phyloP scores from a whole-genome alignment of 2,888 invertebrate genomes.

The Brenthis daphne region DNA sequence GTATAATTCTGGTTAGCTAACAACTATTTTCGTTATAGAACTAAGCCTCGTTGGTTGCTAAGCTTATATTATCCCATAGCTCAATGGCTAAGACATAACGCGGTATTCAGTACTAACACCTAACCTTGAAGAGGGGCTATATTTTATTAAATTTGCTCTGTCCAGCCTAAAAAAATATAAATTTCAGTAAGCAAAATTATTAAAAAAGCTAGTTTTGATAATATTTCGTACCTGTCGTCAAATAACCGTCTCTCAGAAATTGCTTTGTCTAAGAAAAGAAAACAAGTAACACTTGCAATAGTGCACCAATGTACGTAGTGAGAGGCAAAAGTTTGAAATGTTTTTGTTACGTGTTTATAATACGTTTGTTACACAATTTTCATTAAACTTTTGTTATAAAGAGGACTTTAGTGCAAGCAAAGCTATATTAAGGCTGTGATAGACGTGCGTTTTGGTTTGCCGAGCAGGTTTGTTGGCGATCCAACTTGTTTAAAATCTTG shows the following conservation, averaged over 20 bases:
- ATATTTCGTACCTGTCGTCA: neutral
- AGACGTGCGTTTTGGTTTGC: neutral
- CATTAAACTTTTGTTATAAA: conserved; percentile 23
- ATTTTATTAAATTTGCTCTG: too few relatives aligned
- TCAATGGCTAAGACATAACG: too few relatives aligned
- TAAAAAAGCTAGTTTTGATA: neutral
- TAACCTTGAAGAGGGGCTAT: too few relatives aligned
- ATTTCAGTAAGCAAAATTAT: neutral
- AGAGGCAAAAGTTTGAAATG: conserved; percentile 18
- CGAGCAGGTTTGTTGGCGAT: too few relatives aligned
- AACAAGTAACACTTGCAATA: neutral
- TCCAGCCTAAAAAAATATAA: too few relatives aligned
- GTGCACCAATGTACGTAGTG: conserved; percentile 1
- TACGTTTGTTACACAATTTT: conserved; percentile 9
- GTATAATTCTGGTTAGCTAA: too few relatives aligned
- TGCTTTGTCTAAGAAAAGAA: neutral
- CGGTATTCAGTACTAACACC: too few relatives aligned
- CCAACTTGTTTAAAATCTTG: too few relatives aligned
- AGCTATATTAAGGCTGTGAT: neutral
- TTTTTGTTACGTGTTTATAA: conserved; percentile 15
- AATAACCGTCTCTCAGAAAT: neutral
- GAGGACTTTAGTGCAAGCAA: neutral
- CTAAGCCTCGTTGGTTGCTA: too few relatives aligned
- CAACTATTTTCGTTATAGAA: too few relatives aligned
- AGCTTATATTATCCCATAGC: too few relatives aligned